Percentiles rank a stretch among this genome's conserved stretches.
Evolutionary conservation across 2,113 vertebrate genomes (phyloP).

Genomic region (Sapayoa aenigma): DNA sequence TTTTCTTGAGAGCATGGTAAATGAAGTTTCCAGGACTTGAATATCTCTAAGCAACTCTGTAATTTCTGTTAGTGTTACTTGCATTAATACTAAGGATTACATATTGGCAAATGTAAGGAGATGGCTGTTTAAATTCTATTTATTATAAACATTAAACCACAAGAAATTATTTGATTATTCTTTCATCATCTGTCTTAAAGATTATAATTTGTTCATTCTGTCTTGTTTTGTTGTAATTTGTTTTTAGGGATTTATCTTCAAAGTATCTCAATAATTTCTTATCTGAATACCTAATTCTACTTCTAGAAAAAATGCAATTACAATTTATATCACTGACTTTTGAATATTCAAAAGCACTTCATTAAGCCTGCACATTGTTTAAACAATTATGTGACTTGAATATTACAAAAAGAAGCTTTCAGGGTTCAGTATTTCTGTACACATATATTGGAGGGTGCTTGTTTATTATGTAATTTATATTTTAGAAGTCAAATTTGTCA

Average conservation of each 20-base stretch:
- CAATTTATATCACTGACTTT: slow-evolving; percentile 46
- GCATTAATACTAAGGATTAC: not conserved
- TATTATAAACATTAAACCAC: not conserved
- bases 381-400: slow-evolving; percentile 41
- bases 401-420: slow-evolving; percentile 55
- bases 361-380: slow-evolving; percentile 53
- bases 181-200: not conserved
- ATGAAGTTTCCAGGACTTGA: not conserved
- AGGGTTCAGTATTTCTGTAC: not conserved
- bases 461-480: not conserved
- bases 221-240: not conserved
- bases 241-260: not conserved
- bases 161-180: not conserved
- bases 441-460: not conserved
- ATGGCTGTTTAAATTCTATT: not conserved
- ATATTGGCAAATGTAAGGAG: not conserved
- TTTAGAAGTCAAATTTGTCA: not conserved
- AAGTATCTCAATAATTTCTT: slow-evolving; percentile 13
- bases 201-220: not conserved
- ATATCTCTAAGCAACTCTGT: not conserved
- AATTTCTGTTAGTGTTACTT: not conserved
- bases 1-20: not conserved
- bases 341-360: slow-evolving; percentile 54
- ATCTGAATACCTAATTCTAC: slow-evolving; percentile 2
- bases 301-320: slow-evolving; percentile 56